Conservation (phyloP, 2,113 vertebrate species). For the Neofelis nebulosa region DNA sequence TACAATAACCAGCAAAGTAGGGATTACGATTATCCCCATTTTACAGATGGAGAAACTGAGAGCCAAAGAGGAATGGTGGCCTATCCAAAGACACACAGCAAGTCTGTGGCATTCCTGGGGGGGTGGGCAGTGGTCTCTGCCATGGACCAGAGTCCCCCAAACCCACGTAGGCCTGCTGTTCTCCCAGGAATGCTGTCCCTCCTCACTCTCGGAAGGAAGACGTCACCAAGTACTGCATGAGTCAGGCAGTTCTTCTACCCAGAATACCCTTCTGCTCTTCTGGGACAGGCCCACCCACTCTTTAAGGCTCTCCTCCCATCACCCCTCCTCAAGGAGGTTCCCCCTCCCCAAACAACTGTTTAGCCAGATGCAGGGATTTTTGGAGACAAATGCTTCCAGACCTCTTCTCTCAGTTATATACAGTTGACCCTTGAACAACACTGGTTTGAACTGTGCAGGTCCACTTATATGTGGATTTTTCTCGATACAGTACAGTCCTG, state of each 20-base stretch:
- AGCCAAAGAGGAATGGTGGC: neutral
- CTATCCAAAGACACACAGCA: neutral
- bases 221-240: neutral
- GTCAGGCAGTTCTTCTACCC: neutral
- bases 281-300: neutral
- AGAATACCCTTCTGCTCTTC: neutral
- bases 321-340: neutral
- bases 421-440: neutral
- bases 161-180: neutral
- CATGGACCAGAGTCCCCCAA: accelerated
- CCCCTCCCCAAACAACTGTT: neutral
- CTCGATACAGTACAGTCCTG: neutral
- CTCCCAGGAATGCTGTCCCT: neutral
- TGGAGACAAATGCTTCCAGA: neutral
- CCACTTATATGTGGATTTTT: neutral
- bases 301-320: neutral
- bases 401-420: neutral
- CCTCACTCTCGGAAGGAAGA: neutral
- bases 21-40: neutral
- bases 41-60: neutral
- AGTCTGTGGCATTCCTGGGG: neutral
- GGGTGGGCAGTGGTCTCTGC: neutral
- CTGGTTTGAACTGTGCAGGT: neutral
- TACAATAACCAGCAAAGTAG: neutral
- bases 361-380: neutral